These are phyloP conservation scores for Enteromius trimaculatus DNA, from an alignment of 2,797 vertebrate species.

Conservation along the genomic window DNA sequence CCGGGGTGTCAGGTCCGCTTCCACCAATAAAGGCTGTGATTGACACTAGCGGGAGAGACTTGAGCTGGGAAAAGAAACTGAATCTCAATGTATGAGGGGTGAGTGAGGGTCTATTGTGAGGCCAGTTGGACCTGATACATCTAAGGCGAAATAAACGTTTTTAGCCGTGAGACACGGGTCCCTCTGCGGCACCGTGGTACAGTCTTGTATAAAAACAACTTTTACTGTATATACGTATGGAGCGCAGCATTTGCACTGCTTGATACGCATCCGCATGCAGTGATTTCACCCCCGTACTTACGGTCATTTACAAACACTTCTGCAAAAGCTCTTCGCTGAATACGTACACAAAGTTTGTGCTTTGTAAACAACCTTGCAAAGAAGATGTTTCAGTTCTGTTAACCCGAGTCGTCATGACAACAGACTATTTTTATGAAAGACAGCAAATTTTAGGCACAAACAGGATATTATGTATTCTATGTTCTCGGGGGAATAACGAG, in stretches of 20 bases:
- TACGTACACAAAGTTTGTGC: conserved; percentile 55
- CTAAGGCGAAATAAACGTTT: conserved; percentile 48
- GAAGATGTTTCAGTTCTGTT: conserved; percentile 65
- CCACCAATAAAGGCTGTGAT: conserved; percentile 84
- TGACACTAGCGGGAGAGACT: conserved; percentile 68
- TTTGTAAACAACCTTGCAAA: conserved; percentile 63
- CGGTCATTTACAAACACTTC: conserved; percentile 49
- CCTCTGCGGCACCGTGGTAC: neutral
- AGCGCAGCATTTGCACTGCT: neutral
- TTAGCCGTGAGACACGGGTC: conserved; percentile 31
- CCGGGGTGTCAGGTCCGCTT: conserved; percentile 86
- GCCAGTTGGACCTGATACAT: conserved; percentile 61
- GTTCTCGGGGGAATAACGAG: conserved; percentile 54
- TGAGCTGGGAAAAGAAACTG: conserved; percentile 64
- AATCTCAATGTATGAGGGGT: conserved; percentile 52
- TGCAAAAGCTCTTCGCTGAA: conserved; percentile 46
- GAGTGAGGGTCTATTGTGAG: conserved; percentile 55
- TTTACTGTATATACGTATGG: neutral
- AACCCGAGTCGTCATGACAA: conserved; percentile 56
- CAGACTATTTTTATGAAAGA: conserved; percentile 59
- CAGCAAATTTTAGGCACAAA: conserved; percentile 55
- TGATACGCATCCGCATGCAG: conserved; percentile 13
- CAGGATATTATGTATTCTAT: conserved; percentile 61
- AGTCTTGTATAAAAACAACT: conserved; percentile 1
- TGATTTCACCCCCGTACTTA: conserved; percentile 37